Conservation (phyloP, 2,888 invertebrate genomes). For the Lepidochitona cinerea region DNA sequence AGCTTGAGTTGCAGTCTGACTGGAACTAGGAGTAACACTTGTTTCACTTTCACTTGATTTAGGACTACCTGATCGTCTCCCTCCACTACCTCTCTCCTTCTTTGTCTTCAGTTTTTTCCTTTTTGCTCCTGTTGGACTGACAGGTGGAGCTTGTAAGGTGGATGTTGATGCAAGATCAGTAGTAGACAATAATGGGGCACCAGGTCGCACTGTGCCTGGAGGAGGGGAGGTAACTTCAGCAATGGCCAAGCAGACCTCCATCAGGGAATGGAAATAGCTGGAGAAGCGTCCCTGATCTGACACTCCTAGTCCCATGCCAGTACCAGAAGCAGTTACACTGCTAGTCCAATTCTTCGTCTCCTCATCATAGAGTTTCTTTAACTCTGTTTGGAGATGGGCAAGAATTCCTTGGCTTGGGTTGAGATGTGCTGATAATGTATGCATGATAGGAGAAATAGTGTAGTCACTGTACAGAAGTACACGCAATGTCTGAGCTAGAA, state of each 20-base stretch:
- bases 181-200: constrained; percentile 12
- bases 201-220: constrained; percentile 6
- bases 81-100: not conserved
- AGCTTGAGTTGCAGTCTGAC: constrained; percentile 16
- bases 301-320: constrained; percentile 58
- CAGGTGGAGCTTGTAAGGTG: constrained; percentile 30
- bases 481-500: constrained; percentile 64
- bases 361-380: constrained; percentile 62
- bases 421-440: constrained; percentile 45
- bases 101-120: constrained; percentile 67
- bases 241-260: constrained; percentile 65
- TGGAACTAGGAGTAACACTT: not conserved
- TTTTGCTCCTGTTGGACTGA: constrained; percentile 56
- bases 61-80: constrained; percentile 7
- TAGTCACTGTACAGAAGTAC: constrained; percentile 60
- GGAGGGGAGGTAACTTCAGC: constrained; percentile 50
- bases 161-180: constrained; percentile 9
- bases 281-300: constrained; percentile 64
- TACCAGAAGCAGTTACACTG: constrained; percentile 48
- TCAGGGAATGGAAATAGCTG: constrained; percentile 65
- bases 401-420: constrained; percentile 54
- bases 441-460: constrained; percentile 37
- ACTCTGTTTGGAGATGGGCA: constrained; percentile 59
- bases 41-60: constrained; percentile 45
- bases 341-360: constrained; percentile 62